Conservation (phyloP, 92 coral and sea anemone species). For the Plumapathes pennacea region DNA sequence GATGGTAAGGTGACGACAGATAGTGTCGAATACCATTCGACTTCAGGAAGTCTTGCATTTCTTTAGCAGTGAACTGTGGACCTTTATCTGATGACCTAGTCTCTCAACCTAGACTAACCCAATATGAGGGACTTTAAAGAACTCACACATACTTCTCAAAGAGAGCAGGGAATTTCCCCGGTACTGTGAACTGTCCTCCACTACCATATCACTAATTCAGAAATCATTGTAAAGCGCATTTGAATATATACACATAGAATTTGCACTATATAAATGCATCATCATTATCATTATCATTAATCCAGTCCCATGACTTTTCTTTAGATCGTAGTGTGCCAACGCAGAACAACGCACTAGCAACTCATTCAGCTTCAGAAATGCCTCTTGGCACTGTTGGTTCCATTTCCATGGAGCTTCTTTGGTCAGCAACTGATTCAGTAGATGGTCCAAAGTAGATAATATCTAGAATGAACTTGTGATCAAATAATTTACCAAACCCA, state of each 20-base stretch:
- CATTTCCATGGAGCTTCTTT: constrained; percentile 10
- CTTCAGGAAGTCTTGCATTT: too few species aligned
- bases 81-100: constrained; percentile 12
- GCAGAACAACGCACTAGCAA: constrained; percentile 1
- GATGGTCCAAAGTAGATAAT: constrained; percentile 8
- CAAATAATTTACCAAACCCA: constrained; percentile 12
- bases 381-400: constrained; percentile 10
- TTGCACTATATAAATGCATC: too few species aligned
- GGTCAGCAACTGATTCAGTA: constrained; percentile 7
- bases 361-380: constrained; percentile 7
- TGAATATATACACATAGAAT: too few species aligned
- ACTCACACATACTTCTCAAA: constrained; percentile 26
- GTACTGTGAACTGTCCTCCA: constrained; percentile 8
- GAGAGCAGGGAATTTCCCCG: background rate
- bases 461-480: constrained; percentile 20
- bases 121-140: too few species aligned
- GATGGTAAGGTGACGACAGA: constrained; percentile 20
- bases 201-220: background rate
- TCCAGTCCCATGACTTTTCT: too few species aligned
- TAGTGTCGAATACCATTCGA: too few species aligned
- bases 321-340: constrained; percentile 6
- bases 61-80: too few species aligned
- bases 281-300: too few species aligned
- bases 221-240: background rate
- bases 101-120: constrained; percentile 14